Conservation (phyloP, 2,113 vertebrate species). For the Rhineura floridana region DNA sequence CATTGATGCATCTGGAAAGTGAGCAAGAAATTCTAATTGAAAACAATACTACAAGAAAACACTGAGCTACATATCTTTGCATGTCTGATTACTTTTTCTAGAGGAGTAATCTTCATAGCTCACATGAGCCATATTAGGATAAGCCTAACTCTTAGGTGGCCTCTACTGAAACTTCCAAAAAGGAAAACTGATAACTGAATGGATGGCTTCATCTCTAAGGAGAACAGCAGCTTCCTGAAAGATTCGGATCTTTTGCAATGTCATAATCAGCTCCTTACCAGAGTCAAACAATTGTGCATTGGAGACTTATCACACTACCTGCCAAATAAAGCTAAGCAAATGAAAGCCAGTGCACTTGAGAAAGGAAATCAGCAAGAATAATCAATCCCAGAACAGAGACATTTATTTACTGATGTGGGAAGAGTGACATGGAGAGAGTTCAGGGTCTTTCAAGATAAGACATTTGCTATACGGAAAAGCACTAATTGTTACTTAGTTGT, state of each 20-base stretch:
- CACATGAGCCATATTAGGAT: background rate
- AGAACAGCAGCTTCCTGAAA: conserved; percentile 29
- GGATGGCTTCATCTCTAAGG: background rate
- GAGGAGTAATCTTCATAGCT: background rate
- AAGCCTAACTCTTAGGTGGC: background rate
- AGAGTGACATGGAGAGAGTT: too few species aligned
- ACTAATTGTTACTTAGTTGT: background rate
- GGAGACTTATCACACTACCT: background rate
- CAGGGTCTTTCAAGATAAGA: background rate
- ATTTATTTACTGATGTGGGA: background rate
- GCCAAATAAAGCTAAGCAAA: background rate
- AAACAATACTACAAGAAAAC: conserved; percentile 12
- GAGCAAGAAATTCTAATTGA: background rate
- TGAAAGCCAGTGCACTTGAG: conserved; percentile 23
- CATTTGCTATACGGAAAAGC: background rate
- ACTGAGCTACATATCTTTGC: background rate
- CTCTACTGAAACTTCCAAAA: conserved; percentile 1
- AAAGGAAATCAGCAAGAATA: background rate
- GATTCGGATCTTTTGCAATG: conserved; percentile 6
- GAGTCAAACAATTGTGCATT: conserved; percentile 13
- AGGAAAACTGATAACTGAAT: conserved; percentile 39
- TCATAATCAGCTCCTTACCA: background rate
- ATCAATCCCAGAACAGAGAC: background rate
- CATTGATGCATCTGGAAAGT: background rate
- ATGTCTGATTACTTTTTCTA: background rate